Base-by-base conservation (phyloP, 1,140 invertebrate species). In the Drosophila insularis region DNA sequence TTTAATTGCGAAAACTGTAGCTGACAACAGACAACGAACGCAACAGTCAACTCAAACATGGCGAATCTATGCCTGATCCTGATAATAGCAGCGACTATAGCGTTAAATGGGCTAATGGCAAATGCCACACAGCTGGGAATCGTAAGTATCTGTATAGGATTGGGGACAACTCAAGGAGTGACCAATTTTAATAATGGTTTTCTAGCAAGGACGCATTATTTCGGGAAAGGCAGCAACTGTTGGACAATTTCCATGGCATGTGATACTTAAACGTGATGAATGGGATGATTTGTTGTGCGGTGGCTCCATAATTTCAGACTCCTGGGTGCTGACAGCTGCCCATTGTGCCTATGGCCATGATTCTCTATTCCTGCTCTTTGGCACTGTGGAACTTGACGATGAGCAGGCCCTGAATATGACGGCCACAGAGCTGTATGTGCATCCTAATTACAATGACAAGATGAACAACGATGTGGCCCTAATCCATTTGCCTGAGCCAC, bases 271-370 rank as follows among this genome's bases (percentile, higher is more conserved):
- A 55, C 68, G 75, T 0, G 81, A 87, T 63, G 79, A 80, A 21
- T 70, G 67, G 54, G 85, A 90, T 17, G 80, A 81, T 69, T 13
- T 91, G 13, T 59, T 84, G 2, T 95, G 95, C 81, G 94, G 95
- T 11, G 94, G 93, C 10, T 93, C 94, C 4, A 91, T 95, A 14
- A 93, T 95, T 66, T 93, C 92, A 2, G 50, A 67, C 27, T 78
- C 68, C 23, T 94, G 93, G 87, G 92, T 94, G 10, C 71, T 95
- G 10, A 95, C 94, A 0, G 94, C 94, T 0, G 94, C 93, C 21
- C 94, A 94, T 78, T 95, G 94, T 74, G 92, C 80, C n/a, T 80
- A 81, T 59, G 90, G 85, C 1, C 63, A 61, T 1, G 27, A 56
- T 0, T 89, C 90, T 2, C 27, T 91, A 0, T 81, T 90, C 4